Conservation (phyloP, 2,888 invertebrate genomes). For the Ectemnius lituratus region DNA sequence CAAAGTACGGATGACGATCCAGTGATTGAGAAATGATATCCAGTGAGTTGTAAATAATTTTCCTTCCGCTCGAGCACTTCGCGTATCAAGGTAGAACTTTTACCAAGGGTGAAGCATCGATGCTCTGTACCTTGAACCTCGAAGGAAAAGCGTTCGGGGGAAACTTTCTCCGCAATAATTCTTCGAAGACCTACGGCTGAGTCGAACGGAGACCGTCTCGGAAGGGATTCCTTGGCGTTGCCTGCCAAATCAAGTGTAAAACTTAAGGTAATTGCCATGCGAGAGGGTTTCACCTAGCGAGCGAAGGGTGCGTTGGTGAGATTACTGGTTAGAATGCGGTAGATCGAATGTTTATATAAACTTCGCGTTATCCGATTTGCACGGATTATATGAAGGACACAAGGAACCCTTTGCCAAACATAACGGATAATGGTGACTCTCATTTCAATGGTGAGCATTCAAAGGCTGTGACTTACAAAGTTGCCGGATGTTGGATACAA, state of each 20-base stretch:
- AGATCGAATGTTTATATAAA: constrained; percentile 51
- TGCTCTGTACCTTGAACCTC: constrained; percentile 20
- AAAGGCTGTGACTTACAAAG: too few relatives aligned
- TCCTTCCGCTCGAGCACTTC: constrained; percentile 46
- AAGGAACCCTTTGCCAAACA: too few relatives aligned
- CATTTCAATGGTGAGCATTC: too few relatives aligned
- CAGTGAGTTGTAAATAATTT: constrained; percentile 43
- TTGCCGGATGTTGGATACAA: too few relatives aligned
- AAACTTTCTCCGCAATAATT: constrained; percentile 69
- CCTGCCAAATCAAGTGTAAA: constrained; percentile 63
- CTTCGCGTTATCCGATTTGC: constrained; percentile 40
- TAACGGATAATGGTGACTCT: too few relatives aligned
- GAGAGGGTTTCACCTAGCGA: constrained; percentile 30
- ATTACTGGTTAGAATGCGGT: constrained; percentile 34
- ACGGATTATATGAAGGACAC: constrained; percentile 14
- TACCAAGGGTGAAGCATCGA: constrained; percentile 2
- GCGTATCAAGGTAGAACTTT: constrained; percentile 28
- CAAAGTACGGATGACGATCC: constrained; percentile 4
- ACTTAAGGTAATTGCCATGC: constrained; percentile 59
- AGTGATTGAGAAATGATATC: constrained; percentile 24
- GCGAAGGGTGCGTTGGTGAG: constrained; percentile 39
- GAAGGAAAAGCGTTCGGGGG: constrained; percentile 41
- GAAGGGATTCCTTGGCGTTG: constrained; percentile 20
- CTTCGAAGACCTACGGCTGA: constrained; percentile 50
- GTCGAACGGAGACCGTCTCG: constrained; percentile 14